Base-by-base conservation (phyloP, 2,888 invertebrate species). In the Branchipolynoe longqiensis region DNA sequence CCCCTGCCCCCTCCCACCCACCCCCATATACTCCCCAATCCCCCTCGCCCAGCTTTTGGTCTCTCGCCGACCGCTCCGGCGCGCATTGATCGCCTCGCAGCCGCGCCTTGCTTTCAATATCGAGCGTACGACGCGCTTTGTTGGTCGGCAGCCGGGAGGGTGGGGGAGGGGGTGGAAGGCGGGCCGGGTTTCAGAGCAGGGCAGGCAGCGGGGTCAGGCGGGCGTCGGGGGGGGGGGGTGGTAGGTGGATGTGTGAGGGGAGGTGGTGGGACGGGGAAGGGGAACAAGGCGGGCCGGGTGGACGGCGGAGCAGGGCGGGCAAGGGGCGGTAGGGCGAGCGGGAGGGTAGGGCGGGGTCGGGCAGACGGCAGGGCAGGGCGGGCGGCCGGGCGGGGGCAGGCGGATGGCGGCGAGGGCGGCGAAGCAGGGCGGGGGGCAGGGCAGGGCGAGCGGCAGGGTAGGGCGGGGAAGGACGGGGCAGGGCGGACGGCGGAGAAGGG, bases 101-200 rank as follows among this genome's bases (percentile, higher is more conserved):
- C 78, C 41, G 33, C 18, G 38, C 69, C 69, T 12, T 14, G 69
- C 69, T 41, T 41, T 78, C 78, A 78, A 78, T 78, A 54, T 78
- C 78, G 78, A 31, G 48, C 48, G 4, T 40, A 31, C 14, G 28
- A 48, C 48, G 78, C 4, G 78, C 78, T 78, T 78, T 78, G 78
- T 78, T 48, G 54, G 48, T 41, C 62, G 4, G 8, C 48, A 48
- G 48, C 48, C 8, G 48, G 48, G 48, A 12, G 6, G 69, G 4
- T 33, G 69, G 4, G 36, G 38, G 41, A 18, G 48, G 28, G 48
- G 78, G 78, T 18, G n/a, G 73, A 40, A 1, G 36, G 41, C 22
- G 18, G 69, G 6, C n/a, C 14, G 62, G 6, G 62, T 25, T 12
- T 62, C 14, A 8, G 62, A 14, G 62, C 8, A 25, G 62, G 62